Base-by-base conservation (phyloP, 2,888 invertebrate species). In the Hoplodrina ambigua region DNA sequence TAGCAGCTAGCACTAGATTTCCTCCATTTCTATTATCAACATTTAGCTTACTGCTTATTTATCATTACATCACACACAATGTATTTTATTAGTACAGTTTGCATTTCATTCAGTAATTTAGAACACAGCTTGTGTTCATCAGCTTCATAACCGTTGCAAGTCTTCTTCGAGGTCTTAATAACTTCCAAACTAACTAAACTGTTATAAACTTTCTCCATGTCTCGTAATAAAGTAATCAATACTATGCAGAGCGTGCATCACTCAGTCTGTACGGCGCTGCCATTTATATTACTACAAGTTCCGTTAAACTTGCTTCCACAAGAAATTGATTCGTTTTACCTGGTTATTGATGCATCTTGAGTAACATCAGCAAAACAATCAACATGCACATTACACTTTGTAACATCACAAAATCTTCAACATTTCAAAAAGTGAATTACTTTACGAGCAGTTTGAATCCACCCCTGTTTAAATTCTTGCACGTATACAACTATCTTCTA, bases 201-300 rank as follows among this genome's bases (percentile, higher is more conserved):
- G 50, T 44, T 59, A 46, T 61, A 30, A 65, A 65, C 54, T 62
- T 72, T 78, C 58, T 53, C 66, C 13, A 20, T 46, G 60, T 20
- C 33, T 57, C 41, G 15, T 57, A 78, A 61, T 65, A 78, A 61
- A 66, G 57, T 66, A 66, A 72, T 61, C 57, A 72, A 58, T 58
- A 54, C 20, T n/a, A 41, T 50, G 37, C 10, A 60, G 25, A 37
- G 33, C n/a, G 72, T 30, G 50, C 61, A 65, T 66, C 79, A 46
- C 52, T 70, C 70, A 60, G n/a, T 13, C n/a, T 17, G n/a, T 44
- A 56, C 19, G 56, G 13, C 33, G 33, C 19, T 33, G 5, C 49
- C n/a, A 56, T 25, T 56, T 59, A 44, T 41, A 55, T 59, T 67
- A 54, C n/a, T 59, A 25, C 25, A 25, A 66, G 37, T 52, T 44